Base-by-base conservation (phyloP, 2,113 vertebrate genomes). In the Crotalus tigris region DNA sequence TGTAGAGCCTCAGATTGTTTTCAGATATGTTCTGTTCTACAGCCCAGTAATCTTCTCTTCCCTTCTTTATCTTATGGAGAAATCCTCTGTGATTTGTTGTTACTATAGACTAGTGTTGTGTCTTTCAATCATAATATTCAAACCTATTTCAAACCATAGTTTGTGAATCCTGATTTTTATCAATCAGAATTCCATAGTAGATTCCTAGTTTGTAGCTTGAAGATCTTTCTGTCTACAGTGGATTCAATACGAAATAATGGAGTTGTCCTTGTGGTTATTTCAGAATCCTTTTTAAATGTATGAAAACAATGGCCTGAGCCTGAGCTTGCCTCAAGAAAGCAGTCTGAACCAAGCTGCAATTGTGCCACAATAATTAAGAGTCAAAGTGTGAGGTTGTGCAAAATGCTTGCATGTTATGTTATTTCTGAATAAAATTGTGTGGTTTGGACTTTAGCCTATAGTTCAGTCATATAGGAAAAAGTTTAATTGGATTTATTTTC, bases 401-500 rank as follows among this genome's bases (percentile, higher is more conserved):
- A 86, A 44, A 39, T 10, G 17, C 46, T 86, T 46, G 24, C 24
- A 58, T 53, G 44, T 44, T 61, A 85, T 12, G 2, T 44, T 90
- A 61, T 53, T 46, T 33, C 33, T 86, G 75, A 90, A 58, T 90
- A 58, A 26, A 33, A 24, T 12, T 54, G 39, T 86, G 24, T 85
- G 44, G 33, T n/a, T 58, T 89, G 2, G 39, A 10, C 87, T 86
- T 17, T 15, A 89, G 29, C 15, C 55, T 53, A 44, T 33, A 61
- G 24, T 85, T 85, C 17, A 88, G 55, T 12, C 91, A 51, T 12
- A 53, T 44, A 58, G 88, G 33, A 86, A 90, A 92, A 90, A 87
- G 33, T 69, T 85, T 64, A 92, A 94, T 90, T 64, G 91, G 87
- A 64, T 92, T 92, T 94, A 64, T 92, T 86, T 55, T 86, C 69